Evolutionary conservation across 2,113 vertebrate genomes (phyloP), one percentile per base, ranked within the genome.

Genomic region (Amazona guildingii): DNA sequence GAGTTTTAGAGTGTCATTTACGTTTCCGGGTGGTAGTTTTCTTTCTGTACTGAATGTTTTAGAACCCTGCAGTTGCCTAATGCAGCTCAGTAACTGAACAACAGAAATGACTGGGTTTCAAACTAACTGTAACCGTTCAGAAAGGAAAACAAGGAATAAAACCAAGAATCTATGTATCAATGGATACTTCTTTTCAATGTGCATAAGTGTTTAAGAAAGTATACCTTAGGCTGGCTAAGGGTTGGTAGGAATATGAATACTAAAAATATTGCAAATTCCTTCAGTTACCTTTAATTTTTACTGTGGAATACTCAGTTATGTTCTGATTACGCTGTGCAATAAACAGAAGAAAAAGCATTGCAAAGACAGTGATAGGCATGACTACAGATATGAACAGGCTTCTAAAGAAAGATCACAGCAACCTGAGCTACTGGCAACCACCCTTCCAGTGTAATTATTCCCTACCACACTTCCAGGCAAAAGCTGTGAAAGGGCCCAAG

Each of bases 401-500:
- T 70, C 43, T 62, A 67, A 86, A 67, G 52, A 48, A 51, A 67
- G 21, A 51, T 17, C 19, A 49, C n/a, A 95, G 44, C 28, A 73
- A 13, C 3, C 6, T 2, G 66, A 61, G 17, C 10, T 51, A 49
- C 39, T 13, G n/a, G 19, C 5, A 61, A 6, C 19, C 59, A 39
- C 35, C 28, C 24, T 51, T 77, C 24, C 59, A 39, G 59, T 1
- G 16, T 18, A 62, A 44, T 16, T 43, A 17, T 9, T 70, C 51
- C 37, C 25, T 31, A 17, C 28, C n/a, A 21, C 10, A 1, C 1
- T 21, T 27, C 33, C 72, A 69, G 29, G 5, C 29, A 66, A 33
- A 86, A 55, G 73, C 61, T 70, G 20, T 5, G 16, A 0, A 0
- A 62, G 33, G n/a, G 33, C 27, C 24, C 14, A 2, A 19, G 17